Conservation (phyloP, 2,113 vertebrate species). For the Strix uralensis region DNA sequence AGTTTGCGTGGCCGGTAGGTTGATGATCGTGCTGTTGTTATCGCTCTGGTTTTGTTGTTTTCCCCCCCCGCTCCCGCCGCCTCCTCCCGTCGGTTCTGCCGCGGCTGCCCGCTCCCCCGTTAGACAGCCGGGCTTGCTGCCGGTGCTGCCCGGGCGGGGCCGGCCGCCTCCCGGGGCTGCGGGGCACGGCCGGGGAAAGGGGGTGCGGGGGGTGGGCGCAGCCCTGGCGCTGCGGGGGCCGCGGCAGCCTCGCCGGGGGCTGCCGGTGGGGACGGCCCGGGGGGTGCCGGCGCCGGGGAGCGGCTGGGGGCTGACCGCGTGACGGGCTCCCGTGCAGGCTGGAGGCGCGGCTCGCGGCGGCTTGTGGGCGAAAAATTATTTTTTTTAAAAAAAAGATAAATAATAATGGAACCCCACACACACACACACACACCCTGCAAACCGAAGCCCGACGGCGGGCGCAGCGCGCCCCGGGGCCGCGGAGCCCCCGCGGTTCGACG, state of each 20-base stretch:
- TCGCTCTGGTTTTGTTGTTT: neutral
- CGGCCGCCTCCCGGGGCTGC: neutral
- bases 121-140: neutral
- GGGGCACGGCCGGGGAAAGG: neutral
- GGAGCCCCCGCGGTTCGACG: neutral
- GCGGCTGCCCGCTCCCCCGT: neutral
- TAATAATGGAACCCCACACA: too few species aligned
- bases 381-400: too few species aligned
- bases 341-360: neutral
- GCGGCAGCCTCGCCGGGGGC: neutral
- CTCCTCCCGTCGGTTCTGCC: neutral
- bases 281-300: neutral
- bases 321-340: neutral
- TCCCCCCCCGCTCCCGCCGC: fast-evolving
- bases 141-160: neutral
- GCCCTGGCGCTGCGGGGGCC: neutral
- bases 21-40: neutral
- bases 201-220: neutral
- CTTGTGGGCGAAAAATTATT: too few species aligned
- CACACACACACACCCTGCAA: neutral
- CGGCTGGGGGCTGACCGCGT: neutral
- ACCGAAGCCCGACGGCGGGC: neutral
- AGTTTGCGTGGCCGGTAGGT: constrained; percentile 96
- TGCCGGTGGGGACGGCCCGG: neutral
- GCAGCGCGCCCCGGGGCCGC: neutral